Evolutionary conservation across 2,888 invertebrate species (phyloP), one percentile per base, ranked within the genome.

Genomic region (Ceraclea dissimilis): DNA sequence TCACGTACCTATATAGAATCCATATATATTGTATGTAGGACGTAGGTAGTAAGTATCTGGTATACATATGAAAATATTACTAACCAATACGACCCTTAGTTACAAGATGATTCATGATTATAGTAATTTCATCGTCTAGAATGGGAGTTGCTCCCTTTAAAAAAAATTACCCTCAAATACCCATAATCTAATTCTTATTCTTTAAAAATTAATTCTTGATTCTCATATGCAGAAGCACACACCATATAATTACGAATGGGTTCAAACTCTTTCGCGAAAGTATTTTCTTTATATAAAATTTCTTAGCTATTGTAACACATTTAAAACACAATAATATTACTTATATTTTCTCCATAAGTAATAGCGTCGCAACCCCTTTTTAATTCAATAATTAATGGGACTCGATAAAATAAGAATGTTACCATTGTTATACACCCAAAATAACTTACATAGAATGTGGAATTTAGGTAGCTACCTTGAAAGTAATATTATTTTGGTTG

Each of bases 91-190:
- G n/a, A n/a, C 13, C 39, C 39, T 39, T 39, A 39, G n/a, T 13
- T 39, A 39, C 8, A 16, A 13, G 39, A 16, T 26, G 26, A 57
- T 57, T 54, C 52, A 47, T 53, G 51, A 57, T 57, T 54, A 57
- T 39, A 57, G 57, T 57, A 49, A 57, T 57, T 54, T 51, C 5
- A 2, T 13, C 54, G 39, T 54, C 57, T 50, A 53, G 54, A 52
- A 31, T 43, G 18, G 44, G 17, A 22, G 46, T 17, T 49, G 18
- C 17, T 54, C 39, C 16, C 13, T 39, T 13, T 39, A 8, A 5
- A n/a, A 13, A 39, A 39, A 39, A 13, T 39, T 39, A 39, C 39
- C 13, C 16, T 39, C 16, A 16, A 39, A 39, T 13, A 39, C 4
- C 13, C 13, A 13, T 39, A 39, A 39, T n/a, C 4, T 8, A 39